Percentiles rank a stretch among this genome's conserved stretches.
These are phyloP conservation scores for Ceratina calcarata DNA, from an alignment of 1,140 invertebrate genomes.

Conservation along the genomic window DNA sequence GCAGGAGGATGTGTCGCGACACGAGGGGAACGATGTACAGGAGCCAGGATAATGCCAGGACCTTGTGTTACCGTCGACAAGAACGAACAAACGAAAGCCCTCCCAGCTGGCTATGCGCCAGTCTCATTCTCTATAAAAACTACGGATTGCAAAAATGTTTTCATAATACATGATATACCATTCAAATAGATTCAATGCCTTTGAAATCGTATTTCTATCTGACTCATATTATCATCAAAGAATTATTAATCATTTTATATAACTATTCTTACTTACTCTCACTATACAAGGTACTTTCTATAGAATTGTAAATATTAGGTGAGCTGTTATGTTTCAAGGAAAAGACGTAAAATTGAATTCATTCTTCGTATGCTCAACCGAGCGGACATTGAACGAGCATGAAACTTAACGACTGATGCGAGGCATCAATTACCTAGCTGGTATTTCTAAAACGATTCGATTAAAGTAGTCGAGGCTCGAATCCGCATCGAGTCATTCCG, in stretches of 20 bases:
- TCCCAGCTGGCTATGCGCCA: constrained; percentile 62
- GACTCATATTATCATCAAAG: no score
- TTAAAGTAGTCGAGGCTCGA: neutral
- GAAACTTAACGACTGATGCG: neutral
- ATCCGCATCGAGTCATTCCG: constrained; percentile 16
- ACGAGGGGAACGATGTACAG: constrained; percentile 47
- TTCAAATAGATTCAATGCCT: no score
- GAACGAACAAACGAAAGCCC: constrained; percentile 52
- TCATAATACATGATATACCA: no score
- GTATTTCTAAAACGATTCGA: constrained; percentile 17
- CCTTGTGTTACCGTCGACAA: constrained; percentile 35
- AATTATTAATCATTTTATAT: no score
- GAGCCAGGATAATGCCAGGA: constrained; percentile 54
- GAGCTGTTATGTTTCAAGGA: no score
- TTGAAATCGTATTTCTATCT: no score
- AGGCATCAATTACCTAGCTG: neutral
- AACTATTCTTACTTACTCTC: no score
- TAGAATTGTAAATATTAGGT: no score
- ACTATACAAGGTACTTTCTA: no score
- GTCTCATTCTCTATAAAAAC: constrained; percentile 15
- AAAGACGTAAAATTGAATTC: no score
- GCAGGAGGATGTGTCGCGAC: constrained; percentile 36
- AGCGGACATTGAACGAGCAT: neutral
- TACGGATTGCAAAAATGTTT: no score
- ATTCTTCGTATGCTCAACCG: no score